Percentiles rank a stretch among this genome's conserved stretches.
Evolutionary conservation across 2,113 vertebrate species (phyloP).

Genomic region (Aphyosemion australe): DNA sequence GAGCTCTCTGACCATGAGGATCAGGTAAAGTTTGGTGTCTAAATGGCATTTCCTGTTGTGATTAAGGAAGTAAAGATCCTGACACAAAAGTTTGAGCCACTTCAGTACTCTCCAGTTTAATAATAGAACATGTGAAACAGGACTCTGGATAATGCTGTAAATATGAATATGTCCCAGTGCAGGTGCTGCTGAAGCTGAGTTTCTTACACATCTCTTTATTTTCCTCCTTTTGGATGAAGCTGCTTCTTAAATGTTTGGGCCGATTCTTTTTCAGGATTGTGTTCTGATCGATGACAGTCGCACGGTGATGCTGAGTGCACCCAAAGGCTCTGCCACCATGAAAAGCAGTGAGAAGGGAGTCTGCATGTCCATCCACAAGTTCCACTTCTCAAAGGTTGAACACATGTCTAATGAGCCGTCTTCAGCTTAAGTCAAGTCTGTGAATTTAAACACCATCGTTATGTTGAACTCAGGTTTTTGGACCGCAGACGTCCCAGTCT

Average conservation of each 20-base stretch:
- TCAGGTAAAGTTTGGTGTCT: constrained; percentile 74
- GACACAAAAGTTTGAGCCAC: too few relatives aligned
- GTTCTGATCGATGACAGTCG: constrained; percentile 82
- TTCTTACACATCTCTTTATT: too few relatives aligned
- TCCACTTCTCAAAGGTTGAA: constrained; percentile 85
- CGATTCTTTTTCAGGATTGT: constrained; percentile 74
- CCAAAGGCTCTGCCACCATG: constrained; percentile 84
- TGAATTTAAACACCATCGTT: too few relatives aligned
- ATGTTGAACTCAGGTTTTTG: constrained; percentile 82
- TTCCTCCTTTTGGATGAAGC: too few relatives aligned
- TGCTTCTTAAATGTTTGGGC: too few relatives aligned
- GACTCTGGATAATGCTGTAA: too few relatives aligned
- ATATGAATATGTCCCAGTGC: too few relatives aligned
- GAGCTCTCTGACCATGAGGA: constrained; percentile 80
- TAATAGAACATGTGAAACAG: too few relatives aligned
- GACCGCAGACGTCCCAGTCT: constrained; percentile 80
- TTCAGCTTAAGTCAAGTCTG: neutral
- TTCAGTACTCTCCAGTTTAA: too few relatives aligned
- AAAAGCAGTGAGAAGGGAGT: constrained; percentile 87
- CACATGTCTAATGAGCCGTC: neutral
- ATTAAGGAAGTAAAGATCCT: too few relatives aligned
- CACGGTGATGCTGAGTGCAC: constrained; percentile 81
- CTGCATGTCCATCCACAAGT: constrained; percentile 82
- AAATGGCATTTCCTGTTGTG: too few relatives aligned
- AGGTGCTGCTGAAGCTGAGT: too few relatives aligned